Base-by-base conservation (phyloP, 2,888 invertebrate species). In the Sarcophaga variegata region DNA sequence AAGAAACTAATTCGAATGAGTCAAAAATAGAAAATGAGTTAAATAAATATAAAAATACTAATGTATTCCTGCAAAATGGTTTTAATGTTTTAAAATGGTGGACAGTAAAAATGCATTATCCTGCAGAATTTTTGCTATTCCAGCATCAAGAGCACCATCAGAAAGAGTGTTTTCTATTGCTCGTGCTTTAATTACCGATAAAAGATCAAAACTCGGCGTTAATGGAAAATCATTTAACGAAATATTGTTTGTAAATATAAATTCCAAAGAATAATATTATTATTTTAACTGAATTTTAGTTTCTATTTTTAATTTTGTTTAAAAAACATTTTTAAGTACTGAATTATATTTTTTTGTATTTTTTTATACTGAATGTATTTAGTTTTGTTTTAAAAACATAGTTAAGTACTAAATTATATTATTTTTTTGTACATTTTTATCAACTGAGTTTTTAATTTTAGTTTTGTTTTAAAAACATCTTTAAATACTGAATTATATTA, bases 41-140 rank as follows among this genome's bases (percentile, higher is more conserved):
- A 70, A 70, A 22, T 14, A 82, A 76, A 70, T 82, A 82, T 63
- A 49, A 82, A 76, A 82, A 76, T 63, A 76, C 76, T 27, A 37
- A n/a, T 49, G 76, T 82, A 63, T 22, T 54, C 37, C 54, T 82
- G n/a, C 27, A 82, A 49, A 47, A 82, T 64, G 76, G 76, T 49
- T 82, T 82, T 64, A 76, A 82, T 82, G 49, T 82, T 70, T 82
- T 82, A 49, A 70, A 82, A 37, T 76, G 82, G 82, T 82, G 75
- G 76, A 76, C 14, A 69, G 54, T 6, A 69, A 82, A 76, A 82
- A 82, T 76, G 63, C 76, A 27, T 82, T 82, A 54, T 27, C 64
- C 64, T 83, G 83, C 49, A 60, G 69, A 25, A 79, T 79, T 47
- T 69, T 83, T 20, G 83, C 83, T 27, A 77, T 66, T 25, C 83